Conservation (phyloP, 2,797 vertebrate species). For the Notolabrus celidotus region DNA sequence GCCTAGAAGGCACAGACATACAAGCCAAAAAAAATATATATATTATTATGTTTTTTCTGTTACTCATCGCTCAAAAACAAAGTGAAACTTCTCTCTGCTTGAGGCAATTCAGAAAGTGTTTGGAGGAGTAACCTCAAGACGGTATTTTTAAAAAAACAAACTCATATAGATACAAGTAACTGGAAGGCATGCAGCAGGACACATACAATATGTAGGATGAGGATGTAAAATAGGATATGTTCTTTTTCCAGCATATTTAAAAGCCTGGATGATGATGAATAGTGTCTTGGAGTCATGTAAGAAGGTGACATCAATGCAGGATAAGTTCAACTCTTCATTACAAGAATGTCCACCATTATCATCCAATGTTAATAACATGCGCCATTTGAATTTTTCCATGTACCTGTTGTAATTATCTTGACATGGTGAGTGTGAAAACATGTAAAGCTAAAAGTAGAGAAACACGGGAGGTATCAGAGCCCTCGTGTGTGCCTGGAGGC, state of each 20-base stretch:
- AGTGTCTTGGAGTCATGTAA: background rate
- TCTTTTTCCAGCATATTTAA: background rate
- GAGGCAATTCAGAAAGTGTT: background rate
- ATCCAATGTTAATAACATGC: slow-evolving; percentile 10
- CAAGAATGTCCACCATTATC: slow-evolving; percentile 29
- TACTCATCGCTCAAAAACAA: background rate
- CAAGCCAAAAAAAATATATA: background rate
- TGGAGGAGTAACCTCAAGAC: background rate
- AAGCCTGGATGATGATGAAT: background rate
- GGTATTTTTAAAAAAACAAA: slow-evolving; percentile 6
- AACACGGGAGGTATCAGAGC: slow-evolving; percentile 43
- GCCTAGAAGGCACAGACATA: background rate
- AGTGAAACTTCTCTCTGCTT: slow-evolving; percentile 16
- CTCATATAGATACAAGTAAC: background rate
- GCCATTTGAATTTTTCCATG: slow-evolving; percentile 40
- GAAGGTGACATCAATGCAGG: background rate
- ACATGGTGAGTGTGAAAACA: slow-evolving; percentile 50
- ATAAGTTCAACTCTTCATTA: slow-evolving; percentile 25
- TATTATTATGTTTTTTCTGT: background rate
- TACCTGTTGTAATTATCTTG: slow-evolving; percentile 60
- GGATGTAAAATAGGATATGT: slow-evolving; percentile 1
- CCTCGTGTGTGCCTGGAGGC: slow-evolving; percentile 54
- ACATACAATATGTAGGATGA: background rate
- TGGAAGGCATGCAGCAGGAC: background rate
- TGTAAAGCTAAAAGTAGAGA: slow-evolving; percentile 37